A percentile compares a stretch with the other conserved stretches of the same genome.
These are phyloP conservation scores for Rhinoptilus africanus DNA, from an alignment of 2,113 vertebrate species.

Conservation along the genomic window DNA sequence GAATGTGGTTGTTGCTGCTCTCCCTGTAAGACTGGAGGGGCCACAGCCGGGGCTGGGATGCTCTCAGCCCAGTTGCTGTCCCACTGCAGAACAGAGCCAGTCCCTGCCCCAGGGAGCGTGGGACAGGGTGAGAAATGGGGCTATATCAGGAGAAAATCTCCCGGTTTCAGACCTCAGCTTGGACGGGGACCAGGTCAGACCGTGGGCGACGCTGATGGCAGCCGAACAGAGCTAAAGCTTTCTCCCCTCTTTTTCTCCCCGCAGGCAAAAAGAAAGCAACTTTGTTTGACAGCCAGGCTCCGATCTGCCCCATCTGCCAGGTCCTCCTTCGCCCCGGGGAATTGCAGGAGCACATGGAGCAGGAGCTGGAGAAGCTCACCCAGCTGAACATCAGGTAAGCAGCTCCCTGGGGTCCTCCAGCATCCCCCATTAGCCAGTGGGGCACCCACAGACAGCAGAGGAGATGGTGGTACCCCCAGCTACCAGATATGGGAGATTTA, in stretches of 20 bases:
- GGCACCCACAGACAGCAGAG: not conserved
- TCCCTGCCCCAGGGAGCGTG: not conserved
- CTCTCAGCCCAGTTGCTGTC: not conserved
- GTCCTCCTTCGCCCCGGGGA: slow-evolving; percentile 94
- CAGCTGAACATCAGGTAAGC: slow-evolving; percentile 90
- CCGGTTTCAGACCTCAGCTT: not conserved
- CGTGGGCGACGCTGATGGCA: rapidly evolving
- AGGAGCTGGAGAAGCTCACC: slow-evolving; percentile 93
- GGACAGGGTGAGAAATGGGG: not conserved
- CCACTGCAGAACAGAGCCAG: not conserved
- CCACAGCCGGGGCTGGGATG: not conserved
- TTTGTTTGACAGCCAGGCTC: slow-evolving; percentile 96
- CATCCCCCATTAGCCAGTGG: not conserved
- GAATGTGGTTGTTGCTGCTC: not conserved
- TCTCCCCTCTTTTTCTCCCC: not conserved
- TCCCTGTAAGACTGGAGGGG: not conserved
- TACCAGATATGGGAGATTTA: not conserved
- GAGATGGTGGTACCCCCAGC: not conserved
- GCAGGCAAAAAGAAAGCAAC: slow-evolving; percentile 99
- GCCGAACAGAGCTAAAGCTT: not conserved
- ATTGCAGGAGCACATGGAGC: slow-evolving; percentile 98
- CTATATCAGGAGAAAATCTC: not conserved
- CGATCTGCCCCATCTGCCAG: slow-evolving; percentile 97
- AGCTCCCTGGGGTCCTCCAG: not conserved
- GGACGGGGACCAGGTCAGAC: not conserved